Base-by-base conservation (phyloP, 2,797 vertebrate species). In the Sebastes steindachneri region DNA sequence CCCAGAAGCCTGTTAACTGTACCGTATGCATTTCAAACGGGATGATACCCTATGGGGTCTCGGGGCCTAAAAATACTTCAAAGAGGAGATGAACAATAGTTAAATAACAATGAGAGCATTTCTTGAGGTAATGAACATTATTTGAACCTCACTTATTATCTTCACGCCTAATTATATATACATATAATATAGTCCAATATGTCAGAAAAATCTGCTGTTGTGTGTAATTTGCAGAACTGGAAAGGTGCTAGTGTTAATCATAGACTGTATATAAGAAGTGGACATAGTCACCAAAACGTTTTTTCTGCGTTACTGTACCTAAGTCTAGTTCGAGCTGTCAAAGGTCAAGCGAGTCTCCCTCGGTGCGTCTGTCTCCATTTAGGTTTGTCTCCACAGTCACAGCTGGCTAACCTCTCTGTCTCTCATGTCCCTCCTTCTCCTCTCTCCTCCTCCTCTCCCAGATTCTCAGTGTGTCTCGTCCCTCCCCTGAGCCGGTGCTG, bases 21-120 rank as follows among this genome's bases (percentile, higher is more conserved):
- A 78, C 55, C 10, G 48, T 69, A 76, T 75, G 83, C 83, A 77
- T 87, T 86, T 88, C 90, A 89, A 88, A 79, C 37, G 23, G 25
- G 19, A 79, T 64, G 9, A 5, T 48, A 48, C 72, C 81, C 81
- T 75, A 1, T 41, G 15, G 84, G 75, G 72, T 76, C 54, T 15
- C 1, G 7, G 41, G 41, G 75, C 33, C 85, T 58, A 77, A 86
- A 89, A 88, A 86, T 85, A 86, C 84, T 68, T 88, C 82, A 84
- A 85, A 89, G 84, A 37, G 25, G 15, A 79, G 67, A 84, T 21
- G 63, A 88, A 75, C 71, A 82, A 80, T 73, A 76, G 60, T 73
- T 79, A 68, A 76, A 85, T 29, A 83, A 86, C 48, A 79, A 63
- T 26, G 75, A 70, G 63, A 63, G 55, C 9, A 76, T 73, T 64